Base-by-base conservation (phyloP, 2,113 vertebrate genomes). In the Xyrauchen texanus region DNA sequence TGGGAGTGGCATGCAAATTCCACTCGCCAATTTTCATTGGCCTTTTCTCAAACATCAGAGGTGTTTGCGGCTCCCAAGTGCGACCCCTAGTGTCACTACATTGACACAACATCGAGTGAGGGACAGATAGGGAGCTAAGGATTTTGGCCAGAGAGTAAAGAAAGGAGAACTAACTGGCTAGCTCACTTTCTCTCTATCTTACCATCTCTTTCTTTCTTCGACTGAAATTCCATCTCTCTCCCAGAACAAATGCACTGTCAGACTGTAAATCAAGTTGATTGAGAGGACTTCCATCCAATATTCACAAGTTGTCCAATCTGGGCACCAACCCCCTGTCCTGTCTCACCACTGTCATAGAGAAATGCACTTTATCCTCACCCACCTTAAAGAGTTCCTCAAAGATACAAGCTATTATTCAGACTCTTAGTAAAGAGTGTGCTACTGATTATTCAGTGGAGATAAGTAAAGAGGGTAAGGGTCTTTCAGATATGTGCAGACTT, bases 261-360 rank as follows among this genome's bases (percentile, higher is more conserved):
- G 83, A 49, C 82, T 89, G 87, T 92, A 92, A 92, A 82, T 92
- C 90, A 92, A 84, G 88, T 88, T 90, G 90, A 91, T 81, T 73
- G 87, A 90, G 83, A 86, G 85, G 91, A 86, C 89, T 92, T 91
- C 88, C 93, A 94, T 92, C 90, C 87, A 79, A 92, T 93, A 93
- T 93, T 93, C 90, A 93, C 88, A 67, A 92, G 90, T 85, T 91
- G 89, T 89, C 89, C 87, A 78, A 88, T 89, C 86, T 88, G 21
- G 21, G 85, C 89, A 87, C 90, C 90, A 88, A 89, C 85, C 89
- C 45, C 84, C 86, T 75, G 84, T 84, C 82, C 85, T 82, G 88
- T 86, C 75, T 84, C 51, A 68, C 80, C 86, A 67, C 44, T 80
- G 82, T 70, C 86, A 83, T 82, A 82, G 42, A 73, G 60, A 72